Conservation (phyloP, 2,113 vertebrate species). For the Piprites chloris region DNA sequence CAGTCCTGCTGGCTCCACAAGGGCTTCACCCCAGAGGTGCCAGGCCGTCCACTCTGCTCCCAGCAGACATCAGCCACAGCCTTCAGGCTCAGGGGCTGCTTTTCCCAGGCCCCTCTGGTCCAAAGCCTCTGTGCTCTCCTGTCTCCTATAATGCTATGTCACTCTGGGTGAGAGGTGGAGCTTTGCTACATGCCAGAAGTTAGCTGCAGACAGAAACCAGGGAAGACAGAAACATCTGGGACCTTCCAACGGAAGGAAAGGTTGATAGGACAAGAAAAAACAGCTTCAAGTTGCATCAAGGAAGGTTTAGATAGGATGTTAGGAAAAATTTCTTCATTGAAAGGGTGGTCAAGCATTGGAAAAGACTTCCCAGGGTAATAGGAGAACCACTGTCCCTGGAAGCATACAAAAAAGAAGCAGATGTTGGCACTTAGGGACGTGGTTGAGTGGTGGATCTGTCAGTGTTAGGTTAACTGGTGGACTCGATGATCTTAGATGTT, state of each 20-base stretch:
- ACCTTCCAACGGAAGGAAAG: not conserved
- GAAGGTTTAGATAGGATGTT: not conserved
- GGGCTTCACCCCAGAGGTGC: not conserved
- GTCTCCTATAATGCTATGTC: not conserved
- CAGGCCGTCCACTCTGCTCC: not conserved
- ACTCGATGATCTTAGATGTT: not conserved
- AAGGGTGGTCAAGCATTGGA: not conserved
- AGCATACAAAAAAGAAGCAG: not conserved
- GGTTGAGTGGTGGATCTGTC: not conserved
- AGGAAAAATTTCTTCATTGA: not conserved
- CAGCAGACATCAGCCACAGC: not conserved
- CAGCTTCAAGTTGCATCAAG: not conserved
- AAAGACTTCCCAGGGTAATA: not conserved
- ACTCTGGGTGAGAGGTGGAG: not conserved
- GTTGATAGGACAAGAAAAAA: not conserved
- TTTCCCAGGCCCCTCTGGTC: not conserved
- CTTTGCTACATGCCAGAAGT: not conserved
- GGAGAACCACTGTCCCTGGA: not conserved
- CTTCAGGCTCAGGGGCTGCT: not conserved
- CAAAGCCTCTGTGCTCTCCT: not conserved
- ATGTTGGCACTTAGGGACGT: accelerated
- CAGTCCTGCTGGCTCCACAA: not conserved
- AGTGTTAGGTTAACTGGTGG: not conserved
- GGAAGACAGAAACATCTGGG: not conserved
- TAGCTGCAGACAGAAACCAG: not conserved